phyloP scores from a whole-genome alignment of 1,140 invertebrate species.

The Pristionchus pacificus region DNA sequence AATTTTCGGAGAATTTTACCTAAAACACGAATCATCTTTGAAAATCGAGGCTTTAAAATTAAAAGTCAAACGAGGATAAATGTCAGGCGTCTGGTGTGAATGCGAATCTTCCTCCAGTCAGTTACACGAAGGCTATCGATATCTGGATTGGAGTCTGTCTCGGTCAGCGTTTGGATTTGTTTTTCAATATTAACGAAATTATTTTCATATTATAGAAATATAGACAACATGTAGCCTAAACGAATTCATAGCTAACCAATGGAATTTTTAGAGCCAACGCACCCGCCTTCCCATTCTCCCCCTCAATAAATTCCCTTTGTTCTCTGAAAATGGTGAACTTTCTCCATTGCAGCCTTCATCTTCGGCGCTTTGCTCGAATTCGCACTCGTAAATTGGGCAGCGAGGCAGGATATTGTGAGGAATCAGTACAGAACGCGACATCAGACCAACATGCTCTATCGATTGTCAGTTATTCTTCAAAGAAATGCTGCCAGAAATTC shows the following conservation, averaged over 20 bases:
- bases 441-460: constrained; percentile 9
- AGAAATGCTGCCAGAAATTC: constrained; percentile 12
- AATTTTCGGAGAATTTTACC: background rate
- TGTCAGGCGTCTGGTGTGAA: constrained; percentile 76
- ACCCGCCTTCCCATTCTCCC: no score
- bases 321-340: no score
- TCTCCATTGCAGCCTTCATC: constrained; percentile 89
- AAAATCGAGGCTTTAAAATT: no score
- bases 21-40: background rate
- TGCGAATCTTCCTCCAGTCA: constrained; percentile 82
- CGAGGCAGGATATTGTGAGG: constrained; percentile 80
- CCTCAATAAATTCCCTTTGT: no score
- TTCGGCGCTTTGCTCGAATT: constrained; percentile 91
- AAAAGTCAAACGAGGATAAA: constrained; percentile 19
- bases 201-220: constrained; percentile 1
- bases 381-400: constrained; percentile 91
- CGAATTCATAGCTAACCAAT: no score
- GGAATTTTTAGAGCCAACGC: no score
- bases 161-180: constrained; percentile 19
- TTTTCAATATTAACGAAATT: constrained; percentile 8
- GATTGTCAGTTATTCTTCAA: constrained; percentile 1
- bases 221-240: no score
- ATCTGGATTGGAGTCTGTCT: constrained; percentile 85
- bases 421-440: constrained; percentile 51
- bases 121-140: constrained; percentile 75